Conservation (phyloP, 2,113 vertebrate species). For the Platichthys flesus region DNA sequence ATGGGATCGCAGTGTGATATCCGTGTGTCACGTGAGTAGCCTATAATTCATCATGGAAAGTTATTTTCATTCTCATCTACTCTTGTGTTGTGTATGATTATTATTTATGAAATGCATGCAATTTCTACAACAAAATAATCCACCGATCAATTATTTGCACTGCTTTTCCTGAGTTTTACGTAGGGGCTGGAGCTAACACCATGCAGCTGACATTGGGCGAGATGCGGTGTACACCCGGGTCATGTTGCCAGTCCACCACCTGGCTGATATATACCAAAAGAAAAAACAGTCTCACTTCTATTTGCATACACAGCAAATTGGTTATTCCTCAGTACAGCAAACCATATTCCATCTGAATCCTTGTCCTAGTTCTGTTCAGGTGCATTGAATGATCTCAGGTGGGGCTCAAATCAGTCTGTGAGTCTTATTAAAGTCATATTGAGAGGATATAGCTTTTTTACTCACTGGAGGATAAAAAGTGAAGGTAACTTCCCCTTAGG, state of each 20-base stretch:
- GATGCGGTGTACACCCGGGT: too few species aligned
- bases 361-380: background rate
- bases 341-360: slow-evolving; percentile 2
- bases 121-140: background rate
- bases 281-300: background rate
- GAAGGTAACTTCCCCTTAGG: slow-evolving; percentile 26
- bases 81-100: background rate
- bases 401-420: background rate
- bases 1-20: background rate
- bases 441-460: background rate
- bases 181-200: too few species aligned
- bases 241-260: background rate
- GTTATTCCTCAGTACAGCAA: slow-evolving; percentile 5
- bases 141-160: background rate
- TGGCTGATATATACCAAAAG: background rate
- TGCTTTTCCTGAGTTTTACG: too few species aligned
- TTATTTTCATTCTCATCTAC: background rate
- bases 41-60: background rate
- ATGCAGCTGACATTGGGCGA: background rate
- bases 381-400: slow-evolving; percentile 13
- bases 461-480: slow-evolving; percentile 24
- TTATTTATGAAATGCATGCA: background rate
- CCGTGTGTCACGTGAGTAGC: background rate
- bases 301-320: background rate
- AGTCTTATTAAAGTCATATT: background rate